A percentile compares a stretch with the other conserved stretches of the same genome.
These are phyloP conservation scores for Myotis lucifugus DNA, from an alignment of 2,113 vertebrate species.

Conservation along the genomic window DNA sequence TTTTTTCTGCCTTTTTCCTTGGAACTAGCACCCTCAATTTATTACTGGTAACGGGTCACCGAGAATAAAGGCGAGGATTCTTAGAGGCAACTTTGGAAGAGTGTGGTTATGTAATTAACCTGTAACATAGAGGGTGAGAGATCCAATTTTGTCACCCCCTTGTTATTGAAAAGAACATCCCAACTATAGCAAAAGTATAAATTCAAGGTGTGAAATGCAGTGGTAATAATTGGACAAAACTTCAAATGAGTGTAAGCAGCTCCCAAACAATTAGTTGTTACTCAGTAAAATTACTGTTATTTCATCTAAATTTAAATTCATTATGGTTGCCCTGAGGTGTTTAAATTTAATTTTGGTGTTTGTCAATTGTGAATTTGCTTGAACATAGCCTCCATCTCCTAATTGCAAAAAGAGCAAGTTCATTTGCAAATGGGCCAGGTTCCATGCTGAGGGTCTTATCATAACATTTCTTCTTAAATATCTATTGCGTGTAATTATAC, in stretches of 20 bases:
- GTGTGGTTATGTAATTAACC: background rate
- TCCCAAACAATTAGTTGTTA: slow-evolving; percentile 33
- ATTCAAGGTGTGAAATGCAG: background rate
- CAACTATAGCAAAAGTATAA: background rate
- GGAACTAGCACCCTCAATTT: background rate
- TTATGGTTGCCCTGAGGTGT: background rate
- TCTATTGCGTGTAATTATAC: background rate
- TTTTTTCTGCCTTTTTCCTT: background rate
- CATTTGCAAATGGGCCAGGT: background rate
- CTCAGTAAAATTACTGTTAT: slow-evolving; percentile 29
- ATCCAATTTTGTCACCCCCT: background rate
- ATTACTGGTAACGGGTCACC: background rate
- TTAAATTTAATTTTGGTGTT: slow-evolving; percentile 35
- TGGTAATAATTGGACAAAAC: background rate
- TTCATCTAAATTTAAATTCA: slow-evolving; percentile 55
- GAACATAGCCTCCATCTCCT: background rate
- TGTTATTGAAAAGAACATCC: background rate
- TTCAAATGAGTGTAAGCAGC: background rate
- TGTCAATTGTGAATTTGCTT: slow-evolving; percentile 53
- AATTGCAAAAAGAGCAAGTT: slow-evolving; percentile 8
- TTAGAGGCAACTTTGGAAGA: background rate
- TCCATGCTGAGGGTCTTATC: background rate
- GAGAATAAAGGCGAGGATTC: background rate
- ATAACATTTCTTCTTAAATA: slow-evolving; percentile 40
- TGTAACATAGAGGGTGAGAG: background rate